Evolutionary conservation across 2,888 invertebrate species (phyloP), one percentile per base, ranked within the genome.

Genomic region (Gibbula magus): DNA sequence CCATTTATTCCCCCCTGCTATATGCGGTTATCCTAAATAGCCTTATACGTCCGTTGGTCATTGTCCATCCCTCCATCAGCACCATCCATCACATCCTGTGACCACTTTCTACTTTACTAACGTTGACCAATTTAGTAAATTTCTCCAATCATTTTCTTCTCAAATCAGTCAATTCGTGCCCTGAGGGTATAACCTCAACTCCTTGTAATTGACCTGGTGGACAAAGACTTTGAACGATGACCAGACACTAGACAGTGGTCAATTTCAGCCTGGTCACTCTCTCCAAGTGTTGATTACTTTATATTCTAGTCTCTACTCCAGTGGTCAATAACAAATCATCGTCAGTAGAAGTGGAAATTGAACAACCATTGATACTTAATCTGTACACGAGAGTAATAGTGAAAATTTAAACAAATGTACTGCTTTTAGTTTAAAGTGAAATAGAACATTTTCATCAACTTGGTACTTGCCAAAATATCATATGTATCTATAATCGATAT

Each of bases 301-400:
- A 70, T 39, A 18, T 70, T 39, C 70, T n/a, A 70, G 16, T 20
- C n/a, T 39, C 70, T 35, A 18, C 35, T n/a, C 70, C 18, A 70
- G 13, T 35, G 70, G 70, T 70, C 70, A 70, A 70, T 70, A 70
- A 13, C 20, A 32, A 32, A 35, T 70, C 18, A 35, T 20, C 70
- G 70, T 70, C 32, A 70, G 35, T 35, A 39, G 70, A 70, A 70
- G 35, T 32, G 20, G 32, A 70, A 70, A 70, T 70, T 35, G 39
- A 35, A 20, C 70, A 39, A 35, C 20, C 70, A 39, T 16, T 39
- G 70, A 35, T 35, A 70, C 35, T 35, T 32, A 70, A 70, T 70
- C 70, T 70, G 35, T 70, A 16, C 29, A 10, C 20, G 29, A 29
- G n/a, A 35, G 39, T 18, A 39, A 20, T 39, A 39, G 18, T 20